These are phyloP conservation scores for Philereme vetulata DNA, from an alignment of 2,888 invertebrate genomes.

Conservation along the genomic window DNA sequence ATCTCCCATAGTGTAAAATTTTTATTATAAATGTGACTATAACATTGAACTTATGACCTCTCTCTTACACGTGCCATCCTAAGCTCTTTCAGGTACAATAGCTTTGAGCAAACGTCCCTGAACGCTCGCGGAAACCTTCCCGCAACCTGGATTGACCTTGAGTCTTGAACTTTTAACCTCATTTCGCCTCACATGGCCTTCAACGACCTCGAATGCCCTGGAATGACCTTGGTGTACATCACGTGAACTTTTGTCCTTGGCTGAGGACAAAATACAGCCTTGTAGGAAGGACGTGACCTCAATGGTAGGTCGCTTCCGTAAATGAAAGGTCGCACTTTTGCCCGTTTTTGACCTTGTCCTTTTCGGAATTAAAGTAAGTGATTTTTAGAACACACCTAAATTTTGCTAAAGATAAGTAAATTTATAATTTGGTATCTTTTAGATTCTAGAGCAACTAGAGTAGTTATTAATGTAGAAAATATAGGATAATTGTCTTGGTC, in stretches of 20 bases:
- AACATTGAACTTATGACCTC: slow-evolving; percentile 9
- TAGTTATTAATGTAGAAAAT: no score
- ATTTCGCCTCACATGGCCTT: slow-evolving; percentile 9
- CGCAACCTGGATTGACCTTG: slow-evolving; percentile 13
- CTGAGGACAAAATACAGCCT: slow-evolving; percentile 13
- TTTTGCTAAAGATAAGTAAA: no score
- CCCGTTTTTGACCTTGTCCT: not conserved
- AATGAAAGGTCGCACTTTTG: slow-evolving; percentile 7
- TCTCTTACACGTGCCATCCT: slow-evolving; percentile 4
- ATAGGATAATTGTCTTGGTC: no score
- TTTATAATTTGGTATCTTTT: no score
- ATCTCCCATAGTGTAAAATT: no score
- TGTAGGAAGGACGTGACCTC: slow-evolving; percentile 9
- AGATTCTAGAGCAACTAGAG: no score
- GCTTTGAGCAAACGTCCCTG: slow-evolving; percentile 13
- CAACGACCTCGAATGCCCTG: slow-evolving; percentile 15
- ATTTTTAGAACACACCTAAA: no score
- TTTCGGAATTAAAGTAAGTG: not conserved
- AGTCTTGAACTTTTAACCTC: slow-evolving; percentile 20
- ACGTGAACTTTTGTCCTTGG: slow-evolving; percentile 21
- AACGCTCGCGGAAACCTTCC: slow-evolving; percentile 9
- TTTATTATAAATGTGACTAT: not conserved
- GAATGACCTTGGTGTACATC: slow-evolving; percentile 13
- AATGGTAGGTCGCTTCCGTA: slow-evolving; percentile 3
- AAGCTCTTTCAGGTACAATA: slow-evolving; percentile 1